Percentiles rank a stretch among this genome's conserved stretches.
These are phyloP conservation scores for Drosophila elegans DNA, from an alignment of 1,140 invertebrate species.

Conservation along the genomic window DNA sequence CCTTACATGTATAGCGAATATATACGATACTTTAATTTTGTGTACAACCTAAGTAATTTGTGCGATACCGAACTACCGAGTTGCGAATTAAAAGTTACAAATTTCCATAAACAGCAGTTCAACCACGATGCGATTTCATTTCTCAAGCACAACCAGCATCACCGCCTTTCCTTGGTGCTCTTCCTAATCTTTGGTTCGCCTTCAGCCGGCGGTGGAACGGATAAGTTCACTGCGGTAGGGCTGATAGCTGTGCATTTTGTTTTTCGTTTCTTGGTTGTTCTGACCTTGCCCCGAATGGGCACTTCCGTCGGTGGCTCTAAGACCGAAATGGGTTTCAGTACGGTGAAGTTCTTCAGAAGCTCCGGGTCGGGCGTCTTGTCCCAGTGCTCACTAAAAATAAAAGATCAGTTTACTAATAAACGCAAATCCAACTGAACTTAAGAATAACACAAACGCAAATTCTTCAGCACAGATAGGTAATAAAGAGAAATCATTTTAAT, in stretches of 20 bases:
- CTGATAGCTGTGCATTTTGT: not conserved
- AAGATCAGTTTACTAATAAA: not conserved
- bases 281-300: not conserved
- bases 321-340: slow-evolving; percentile 30
- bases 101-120: slow-evolving; percentile 35
- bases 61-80: slow-evolving; percentile 54
- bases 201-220: not conserved
- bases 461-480: too few relatives aligned
- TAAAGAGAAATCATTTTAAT: too few relatives aligned
- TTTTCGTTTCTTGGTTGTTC: slow-evolving; percentile 5
- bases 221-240: not conserved
- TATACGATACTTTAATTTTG: slow-evolving; percentile 53
- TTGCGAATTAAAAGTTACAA: slow-evolving; percentile 67
- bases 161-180: not conserved
- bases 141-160: not conserved
- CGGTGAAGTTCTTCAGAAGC: slow-evolving; percentile 55
- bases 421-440: not conserved
- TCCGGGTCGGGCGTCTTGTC: slow-evolving; percentile 49
- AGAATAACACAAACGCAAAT: too few relatives aligned
- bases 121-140: not conserved
- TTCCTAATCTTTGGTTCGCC: not conserved
- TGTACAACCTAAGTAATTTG: slow-evolving; percentile 53
- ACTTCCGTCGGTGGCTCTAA: not conserved
- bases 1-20: slow-evolving; percentile 36
- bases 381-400: slow-evolving; percentile 58